Base-by-base conservation (phyloP, 2,888 invertebrate genomes). In the Platycheirus albimanus region DNA sequence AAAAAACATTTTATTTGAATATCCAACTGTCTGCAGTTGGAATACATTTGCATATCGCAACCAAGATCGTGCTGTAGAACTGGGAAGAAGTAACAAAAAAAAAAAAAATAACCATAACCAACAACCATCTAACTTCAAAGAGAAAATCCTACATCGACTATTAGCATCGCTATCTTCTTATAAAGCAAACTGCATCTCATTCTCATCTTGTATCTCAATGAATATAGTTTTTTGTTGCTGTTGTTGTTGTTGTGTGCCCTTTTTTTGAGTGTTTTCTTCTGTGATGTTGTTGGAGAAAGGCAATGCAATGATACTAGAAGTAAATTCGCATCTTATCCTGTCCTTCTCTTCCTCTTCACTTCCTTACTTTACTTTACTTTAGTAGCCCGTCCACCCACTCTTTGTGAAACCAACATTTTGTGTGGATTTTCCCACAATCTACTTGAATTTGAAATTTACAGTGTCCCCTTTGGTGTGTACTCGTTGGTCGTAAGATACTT, bases 31-130 rank as follows among this genome's bases (percentile, higher is more conserved):
- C 43, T 43, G 51, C 54, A 36, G 49, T 45, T 66, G 63, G 41
- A 71, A 70, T 47, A 71, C 24, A 66, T 78, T 78, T 78, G 66
- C 77, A 78, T 78, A 78, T 71, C 72, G 49, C 77, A 66, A 33
- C 52, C 36, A 30, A 66, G 51, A 78, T 78, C 71, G 71, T 66
- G 77, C 64, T 51, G 28, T 7, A 64, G 20, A 56, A 24, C 36
- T 45, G 11, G 7, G 36, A 30, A 47, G 6, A 64, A 54, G 20
- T 6, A 33, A 36, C 0, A 8, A 43, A 17, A 28, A 28, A 43
- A 58, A 58, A 28, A 15, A 0, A 3, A 56, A 41, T 19, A 51
- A 19, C 11, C n/a, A 52, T 28, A n/a, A 15, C 2, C 8, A 56
- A 41, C 38, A 51, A 19, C 11, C n/a, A 52, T 28, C 15, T 30